Evolutionary conservation across 2,888 invertebrate species (phyloP).

Genomic region (Drosophila neotestacea): DNA sequence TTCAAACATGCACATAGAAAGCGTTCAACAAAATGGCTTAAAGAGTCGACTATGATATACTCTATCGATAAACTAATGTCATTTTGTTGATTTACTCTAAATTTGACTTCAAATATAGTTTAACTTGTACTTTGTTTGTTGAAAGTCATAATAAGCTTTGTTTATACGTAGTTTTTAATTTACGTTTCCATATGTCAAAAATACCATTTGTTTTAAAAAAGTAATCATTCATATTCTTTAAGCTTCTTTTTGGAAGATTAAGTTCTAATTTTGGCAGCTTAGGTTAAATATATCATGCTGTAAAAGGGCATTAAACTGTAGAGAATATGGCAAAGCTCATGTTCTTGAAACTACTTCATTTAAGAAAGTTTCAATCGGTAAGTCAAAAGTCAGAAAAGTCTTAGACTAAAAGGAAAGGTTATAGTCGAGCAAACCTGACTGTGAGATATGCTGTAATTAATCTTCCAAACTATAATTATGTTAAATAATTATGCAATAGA

Average conservation of each 20-base stretch:
- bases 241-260: too few species aligned
- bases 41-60: slow-evolving; percentile 10
- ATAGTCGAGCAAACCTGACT: background rate
- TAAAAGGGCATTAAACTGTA: background rate
- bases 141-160: too few species aligned
- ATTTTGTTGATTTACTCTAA: too few species aligned
- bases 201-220: too few species aligned
- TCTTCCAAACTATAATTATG: background rate
- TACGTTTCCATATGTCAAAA: too few species aligned
- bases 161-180: too few species aligned
- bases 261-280: too few species aligned
- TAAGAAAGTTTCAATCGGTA: background rate
- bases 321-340: background rate
- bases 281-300: background rate
- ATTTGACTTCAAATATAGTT: too few species aligned
- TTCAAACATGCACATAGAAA: slow-evolving; percentile 40
- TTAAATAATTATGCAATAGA: background rate
- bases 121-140: too few species aligned
- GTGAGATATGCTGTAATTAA: too few species aligned
- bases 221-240: too few species aligned
- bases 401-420: background rate
- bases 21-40: background rate
- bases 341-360: background rate
- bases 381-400: background rate
- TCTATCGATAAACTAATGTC: background rate